Percentiles rank a stretch among this genome's conserved stretches.
Conservation (phyloP, 2,797 vertebrate genomes). For the Falco berigora region DNA sequence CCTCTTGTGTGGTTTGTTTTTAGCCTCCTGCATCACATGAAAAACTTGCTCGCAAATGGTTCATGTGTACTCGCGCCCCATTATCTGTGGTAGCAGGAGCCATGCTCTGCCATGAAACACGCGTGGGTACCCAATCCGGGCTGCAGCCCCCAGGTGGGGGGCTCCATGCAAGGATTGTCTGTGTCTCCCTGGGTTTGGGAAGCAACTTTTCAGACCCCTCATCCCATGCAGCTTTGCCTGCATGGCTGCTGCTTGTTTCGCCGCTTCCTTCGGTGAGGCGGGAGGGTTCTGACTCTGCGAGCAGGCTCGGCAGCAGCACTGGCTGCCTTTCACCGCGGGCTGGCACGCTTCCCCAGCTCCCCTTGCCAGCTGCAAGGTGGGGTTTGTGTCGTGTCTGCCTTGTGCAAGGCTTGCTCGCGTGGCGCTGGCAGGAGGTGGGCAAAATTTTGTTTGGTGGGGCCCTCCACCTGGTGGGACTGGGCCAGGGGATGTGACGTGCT, state of each 20-base stretch:
- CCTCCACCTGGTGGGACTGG: fast-evolving
- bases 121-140: fast-evolving
- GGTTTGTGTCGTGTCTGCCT: neutral
- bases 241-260: neutral
- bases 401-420: neutral
- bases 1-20: neutral
- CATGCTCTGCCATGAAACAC: fast-evolving
- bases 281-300: fast-evolving
- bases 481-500: neutral
- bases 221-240: neutral
- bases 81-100: neutral
- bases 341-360: neutral
- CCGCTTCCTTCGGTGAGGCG: fast-evolving
- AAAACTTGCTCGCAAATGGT: neutral
- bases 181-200: neutral
- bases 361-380: neutral
- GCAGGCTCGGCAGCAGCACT: fast-evolving
- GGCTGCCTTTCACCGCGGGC: neutral
- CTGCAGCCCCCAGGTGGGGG: neutral
- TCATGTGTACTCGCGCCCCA: fast-evolving
- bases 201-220: neutral
- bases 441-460: neutral
- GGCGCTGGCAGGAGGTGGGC: fast-evolving
- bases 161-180: neutral
- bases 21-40: neutral